Conservation (phyloP, 1,140 invertebrate species). For the Phymastichus coffea region DNA sequence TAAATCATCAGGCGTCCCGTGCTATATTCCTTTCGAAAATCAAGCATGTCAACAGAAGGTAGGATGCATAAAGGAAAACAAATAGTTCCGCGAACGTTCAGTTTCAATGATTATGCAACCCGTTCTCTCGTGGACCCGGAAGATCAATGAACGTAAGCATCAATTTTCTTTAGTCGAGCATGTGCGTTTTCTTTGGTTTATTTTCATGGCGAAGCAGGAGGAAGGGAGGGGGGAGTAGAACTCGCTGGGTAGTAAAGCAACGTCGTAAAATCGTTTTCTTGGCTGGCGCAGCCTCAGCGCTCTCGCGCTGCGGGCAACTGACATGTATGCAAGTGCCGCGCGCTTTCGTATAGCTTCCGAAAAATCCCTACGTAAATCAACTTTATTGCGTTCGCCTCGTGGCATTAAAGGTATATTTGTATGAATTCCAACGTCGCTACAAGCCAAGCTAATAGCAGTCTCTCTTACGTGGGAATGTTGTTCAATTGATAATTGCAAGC, state of each 20-base stretch:
- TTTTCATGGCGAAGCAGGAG: slow-evolving; percentile 13
- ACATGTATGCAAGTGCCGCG: slow-evolving; percentile 18
- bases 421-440: slow-evolving; percentile 12
- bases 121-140: no score
- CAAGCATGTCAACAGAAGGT: no score
- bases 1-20: no score
- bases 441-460: no score
- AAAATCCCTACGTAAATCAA: slow-evolving; percentile 28
- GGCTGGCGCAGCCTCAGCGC: not conserved
- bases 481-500: no score
- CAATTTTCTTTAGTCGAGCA: not conserved
- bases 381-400: slow-evolving; percentile 23
- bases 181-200: slow-evolving; percentile 9
- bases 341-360: slow-evolving; percentile 27
- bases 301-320: no score
- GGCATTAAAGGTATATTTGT: slow-evolving; percentile 21
- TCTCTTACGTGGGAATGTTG: no score
- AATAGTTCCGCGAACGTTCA: no score
- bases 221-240: no score
- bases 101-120: not conserved
- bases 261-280: slow-evolving; percentile 16
- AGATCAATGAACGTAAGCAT: slow-evolving; percentile 1
- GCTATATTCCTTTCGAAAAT: no score
- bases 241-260: slow-evolving; percentile 10
- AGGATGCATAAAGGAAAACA: no score